A percentile compares a stretch with the other conserved stretches of the same genome.
Conservation (phyloP, 2,888 invertebrate species). For the Eristalis intricaria region DNA sequence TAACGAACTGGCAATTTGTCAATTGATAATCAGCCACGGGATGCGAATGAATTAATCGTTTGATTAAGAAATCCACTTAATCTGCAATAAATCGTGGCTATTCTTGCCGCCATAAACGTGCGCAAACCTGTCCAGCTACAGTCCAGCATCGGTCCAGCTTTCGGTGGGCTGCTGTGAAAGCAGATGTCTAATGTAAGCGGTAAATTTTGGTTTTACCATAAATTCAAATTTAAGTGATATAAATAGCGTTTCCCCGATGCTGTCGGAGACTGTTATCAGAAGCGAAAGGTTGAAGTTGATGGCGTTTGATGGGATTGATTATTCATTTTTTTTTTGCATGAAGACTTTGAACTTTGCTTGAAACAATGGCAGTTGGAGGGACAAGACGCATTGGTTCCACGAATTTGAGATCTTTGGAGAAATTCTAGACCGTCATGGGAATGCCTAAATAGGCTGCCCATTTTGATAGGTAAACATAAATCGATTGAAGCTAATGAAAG, state of each 20-base stretch:
- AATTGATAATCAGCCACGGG: constrained; percentile 7
- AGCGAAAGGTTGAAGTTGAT: not conserved
- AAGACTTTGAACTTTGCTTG: no score
- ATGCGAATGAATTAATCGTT: constrained; percentile 13
- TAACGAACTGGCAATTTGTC: constrained; percentile 5
- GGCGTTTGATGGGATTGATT: not conserved
- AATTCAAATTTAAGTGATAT: constrained; percentile 2
- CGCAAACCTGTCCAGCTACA: constrained; percentile 2
- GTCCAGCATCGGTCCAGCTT: not conserved
- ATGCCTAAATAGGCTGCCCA: no score
- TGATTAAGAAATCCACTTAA: constrained; percentile 20
- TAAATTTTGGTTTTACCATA: constrained; percentile 6
- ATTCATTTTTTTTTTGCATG: not conserved
- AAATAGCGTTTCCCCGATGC: not conserved
- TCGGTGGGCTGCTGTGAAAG: not conserved
- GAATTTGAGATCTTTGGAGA: no score
- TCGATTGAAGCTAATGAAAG: no score
- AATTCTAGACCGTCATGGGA: no score
- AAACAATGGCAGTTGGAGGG: no score
- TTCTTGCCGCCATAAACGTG: constrained; percentile 1
- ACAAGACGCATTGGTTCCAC: no score
- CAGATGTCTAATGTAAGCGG: constrained; percentile 10
- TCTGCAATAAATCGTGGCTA: not conserved
- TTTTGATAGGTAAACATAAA: no score
- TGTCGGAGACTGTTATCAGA: not conserved